Evolutionary conservation across 1,140 invertebrate genomes (phyloP), one percentile per base, ranked within the genome.

Genomic region (Alviniconcha marisindica): DNA sequence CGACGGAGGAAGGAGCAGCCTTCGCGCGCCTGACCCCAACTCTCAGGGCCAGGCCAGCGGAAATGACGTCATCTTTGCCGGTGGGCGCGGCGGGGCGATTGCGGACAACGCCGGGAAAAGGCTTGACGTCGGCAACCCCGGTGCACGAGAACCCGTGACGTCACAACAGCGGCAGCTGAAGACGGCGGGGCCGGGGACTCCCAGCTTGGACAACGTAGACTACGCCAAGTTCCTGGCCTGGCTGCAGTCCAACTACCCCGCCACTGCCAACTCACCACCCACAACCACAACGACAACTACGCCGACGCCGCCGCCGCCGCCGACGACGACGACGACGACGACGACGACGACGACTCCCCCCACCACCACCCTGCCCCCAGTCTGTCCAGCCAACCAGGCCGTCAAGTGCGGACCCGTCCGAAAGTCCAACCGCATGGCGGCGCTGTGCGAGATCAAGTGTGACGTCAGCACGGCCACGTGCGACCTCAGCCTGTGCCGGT

Each of bases 381-480:
- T 80, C 0, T 80, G 78, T 31, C 56, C 78, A 5, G 36, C 2
- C 56, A 80, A 80, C 78, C 36, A 80, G 12, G 56, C 28, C 40
- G 78, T 80, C 36, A 66, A 69, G 40, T 80, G 78, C n/a, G 78
- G 78, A 21, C 78, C 77, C 15, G n/a, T 66, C 33, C 33, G 78
- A 42, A 80, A 66, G 56, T 66, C 78, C 36, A 80, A 80, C 56
- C 78, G 56, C 40, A 21, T 80, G n/a, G 78, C 78, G 56, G 78
- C 77, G 38, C 56, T 80, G 78, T 80, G 78, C 38, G 78, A 80
- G 33, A 38, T 66, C n/a, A 80, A 80, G 56, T 80, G 77, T 69
- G 56, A 80, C 78, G 40, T 80, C 56, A 69, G 21, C 21, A 80
- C 77, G 36, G 78, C 78, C 36, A 69, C 78, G 10, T 80, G 78